Conservation (phyloP, 1,140 invertebrate genomes). For the Pseudomyrmex gracilis region DNA sequence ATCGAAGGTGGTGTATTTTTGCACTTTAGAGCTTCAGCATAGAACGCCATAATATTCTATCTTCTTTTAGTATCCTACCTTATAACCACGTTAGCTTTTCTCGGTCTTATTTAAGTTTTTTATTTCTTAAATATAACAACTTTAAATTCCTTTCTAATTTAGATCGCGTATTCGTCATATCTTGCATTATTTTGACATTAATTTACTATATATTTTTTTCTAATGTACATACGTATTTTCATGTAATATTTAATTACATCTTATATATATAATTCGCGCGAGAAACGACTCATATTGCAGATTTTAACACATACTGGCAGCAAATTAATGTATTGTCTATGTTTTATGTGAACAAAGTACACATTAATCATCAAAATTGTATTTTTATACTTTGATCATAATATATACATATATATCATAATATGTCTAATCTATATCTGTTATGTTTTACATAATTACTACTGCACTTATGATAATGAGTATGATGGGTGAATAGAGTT, state of each 20-base stretch:
- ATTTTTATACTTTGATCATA: conserved; percentile 37
- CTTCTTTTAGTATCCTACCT: too few relatives aligned
- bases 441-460: conserved; percentile 31
- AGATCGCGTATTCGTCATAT: conserved; percentile 29
- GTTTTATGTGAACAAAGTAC: conserved; percentile 36
- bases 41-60: too few relatives aligned
- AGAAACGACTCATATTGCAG: conserved; percentile 26
- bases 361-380: conserved; percentile 28
- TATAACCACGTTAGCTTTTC: too few relatives aligned
- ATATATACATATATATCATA: background rate
- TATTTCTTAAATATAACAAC: too few relatives aligned
- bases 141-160: background rate
- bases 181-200: conserved; percentile 30
- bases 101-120: too few relatives aligned
- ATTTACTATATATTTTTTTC: conserved; percentile 19
- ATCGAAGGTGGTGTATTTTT: too few relatives aligned
- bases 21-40: too few relatives aligned
- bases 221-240: conserved; percentile 40
- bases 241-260: conserved; percentile 43
- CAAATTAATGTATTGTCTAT: conserved; percentile 34
- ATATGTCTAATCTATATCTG: background rate
- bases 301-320: conserved; percentile 41
- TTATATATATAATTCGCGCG: background rate
- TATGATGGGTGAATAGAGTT: background rate
- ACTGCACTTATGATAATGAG: conserved; percentile 22